phyloP scores from a whole-genome alignment of 2,888 invertebrate genomes.

The Steinernema hermaphroditum region DNA sequence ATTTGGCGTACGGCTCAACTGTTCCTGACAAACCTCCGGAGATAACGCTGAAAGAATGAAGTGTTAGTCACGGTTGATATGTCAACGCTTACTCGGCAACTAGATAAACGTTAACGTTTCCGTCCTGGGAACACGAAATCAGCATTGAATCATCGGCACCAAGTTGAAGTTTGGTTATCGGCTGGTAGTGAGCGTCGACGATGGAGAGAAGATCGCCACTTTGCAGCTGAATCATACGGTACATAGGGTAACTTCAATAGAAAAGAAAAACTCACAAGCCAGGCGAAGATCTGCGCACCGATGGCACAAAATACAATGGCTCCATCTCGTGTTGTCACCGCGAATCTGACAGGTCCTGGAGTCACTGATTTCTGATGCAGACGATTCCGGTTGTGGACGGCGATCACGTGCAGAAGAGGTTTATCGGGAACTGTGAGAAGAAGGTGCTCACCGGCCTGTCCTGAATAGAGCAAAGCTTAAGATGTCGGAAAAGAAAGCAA shows the following conservation, averaged over 20 bases:
- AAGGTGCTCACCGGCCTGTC: conserved; percentile 46
- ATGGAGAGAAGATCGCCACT: conserved; percentile 53
- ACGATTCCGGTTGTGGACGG: conserved; percentile 47
- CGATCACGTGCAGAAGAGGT: conserved; percentile 49
- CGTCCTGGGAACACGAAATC: conserved; percentile 52
- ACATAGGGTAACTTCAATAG: not conserved
- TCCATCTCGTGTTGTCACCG: conserved; percentile 46
- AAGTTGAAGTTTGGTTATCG: conserved; percentile 46
- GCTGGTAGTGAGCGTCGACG: conserved; percentile 55
- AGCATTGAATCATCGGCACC: conserved; percentile 52
- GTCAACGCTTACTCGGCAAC: conserved; percentile 48
- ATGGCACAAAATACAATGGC: conserved; percentile 51
- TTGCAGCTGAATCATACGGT: conserved; percentile 42
- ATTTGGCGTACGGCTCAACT: conserved; percentile 47
- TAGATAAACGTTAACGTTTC: conserved; percentile 51
- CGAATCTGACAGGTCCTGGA: conserved; percentile 44
- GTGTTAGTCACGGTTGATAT: not conserved
- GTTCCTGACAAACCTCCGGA: not conserved
- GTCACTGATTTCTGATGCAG: conserved; percentile 48
- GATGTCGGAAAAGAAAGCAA: conserved; percentile 15
- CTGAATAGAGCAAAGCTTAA: conserved; percentile 43
- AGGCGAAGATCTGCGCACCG: conserved; percentile 51
- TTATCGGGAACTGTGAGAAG: conserved; percentile 49
- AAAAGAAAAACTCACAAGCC: conserved; percentile 44
- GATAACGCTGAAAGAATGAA: conserved; percentile 26